Percentiles rank a stretch among this genome's conserved stretches.
These are phyloP conservation scores for Conus ventricosus DNA, from an alignment of 1,140 invertebrate species.

Conservation along the genomic window DNA sequence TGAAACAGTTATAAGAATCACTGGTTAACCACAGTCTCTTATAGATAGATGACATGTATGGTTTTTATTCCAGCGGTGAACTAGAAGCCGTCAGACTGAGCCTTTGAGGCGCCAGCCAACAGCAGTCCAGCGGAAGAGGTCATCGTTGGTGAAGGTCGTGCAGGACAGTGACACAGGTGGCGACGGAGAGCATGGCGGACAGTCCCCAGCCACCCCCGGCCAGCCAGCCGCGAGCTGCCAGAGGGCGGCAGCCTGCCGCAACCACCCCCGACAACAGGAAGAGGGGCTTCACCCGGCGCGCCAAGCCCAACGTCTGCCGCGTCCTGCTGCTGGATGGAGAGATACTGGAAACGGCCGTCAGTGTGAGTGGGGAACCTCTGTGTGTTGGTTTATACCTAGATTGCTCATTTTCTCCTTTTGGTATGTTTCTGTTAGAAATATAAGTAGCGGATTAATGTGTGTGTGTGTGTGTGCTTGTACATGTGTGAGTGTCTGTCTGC, in stretches of 20 bases:
- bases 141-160: too few species aligned
- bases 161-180: too few species aligned
- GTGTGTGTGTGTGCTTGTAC: not conserved
- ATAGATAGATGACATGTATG: too few species aligned
- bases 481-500: not conserved
- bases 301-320: constrained; percentile 26
- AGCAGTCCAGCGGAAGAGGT: too few species aligned
- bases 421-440: too few species aligned
- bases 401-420: too few species aligned
- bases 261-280: constrained; percentile 1
- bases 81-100: too few species aligned
- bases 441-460: not conserved
- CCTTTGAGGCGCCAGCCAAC: too few species aligned
- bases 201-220: not conserved
- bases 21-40: too few species aligned
- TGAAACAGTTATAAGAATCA: too few species aligned
- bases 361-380: constrained; percentile 25
- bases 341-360: constrained; percentile 28
- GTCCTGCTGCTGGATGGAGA: constrained; percentile 45
- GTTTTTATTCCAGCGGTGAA: too few species aligned
- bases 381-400: too few species aligned
- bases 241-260: not conserved
- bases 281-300: constrained; percentile 19
- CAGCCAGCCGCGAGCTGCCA: not conserved
- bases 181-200: not conserved